phyloP scores from a whole-genome alignment of 1,140 invertebrate genomes.

The Acyrthosiphon pisum region DNA sequence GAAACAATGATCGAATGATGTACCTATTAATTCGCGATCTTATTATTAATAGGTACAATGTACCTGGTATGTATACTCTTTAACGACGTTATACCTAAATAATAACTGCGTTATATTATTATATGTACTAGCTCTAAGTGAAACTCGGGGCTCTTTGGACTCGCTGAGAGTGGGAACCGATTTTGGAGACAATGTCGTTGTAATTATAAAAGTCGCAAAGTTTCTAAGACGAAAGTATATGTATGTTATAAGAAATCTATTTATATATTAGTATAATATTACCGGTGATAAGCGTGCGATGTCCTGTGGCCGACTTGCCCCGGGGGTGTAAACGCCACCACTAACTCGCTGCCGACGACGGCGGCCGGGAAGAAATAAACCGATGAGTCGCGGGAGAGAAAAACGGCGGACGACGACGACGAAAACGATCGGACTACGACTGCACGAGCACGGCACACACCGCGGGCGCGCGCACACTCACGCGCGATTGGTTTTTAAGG shows the following conservation, averaged over 20 bases:
- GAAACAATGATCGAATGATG: too few relatives aligned
- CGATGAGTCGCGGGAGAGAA: neutral
- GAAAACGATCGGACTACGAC: conserved; percentile 25
- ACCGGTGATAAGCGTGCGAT: neutral
- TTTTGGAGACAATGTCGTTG: too few relatives aligned
- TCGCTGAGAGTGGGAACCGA: too few relatives aligned
- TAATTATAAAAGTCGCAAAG: too few relatives aligned
- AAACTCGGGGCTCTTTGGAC: too few relatives aligned
- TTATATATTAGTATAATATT: neutral
- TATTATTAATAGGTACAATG: neutral
- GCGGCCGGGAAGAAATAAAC: neutral
- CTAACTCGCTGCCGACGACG: neutral
- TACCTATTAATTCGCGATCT: neutral
- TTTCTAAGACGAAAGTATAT: too few relatives aligned
- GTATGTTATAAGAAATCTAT: neutral
- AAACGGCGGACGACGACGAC: neutral
- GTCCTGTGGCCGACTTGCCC: neutral
- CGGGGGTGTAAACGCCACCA: neutral
- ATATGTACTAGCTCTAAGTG: too few relatives aligned
- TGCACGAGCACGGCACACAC: neutral
- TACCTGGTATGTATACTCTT: too few relatives aligned
- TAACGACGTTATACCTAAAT: neutral
- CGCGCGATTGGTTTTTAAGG: conserved; percentile 20
- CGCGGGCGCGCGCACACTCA: neutral
- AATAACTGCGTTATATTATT: too few relatives aligned